Base-by-base conservation (phyloP, 2,113 vertebrate genomes). In the Alexandromys fortis region DNA sequence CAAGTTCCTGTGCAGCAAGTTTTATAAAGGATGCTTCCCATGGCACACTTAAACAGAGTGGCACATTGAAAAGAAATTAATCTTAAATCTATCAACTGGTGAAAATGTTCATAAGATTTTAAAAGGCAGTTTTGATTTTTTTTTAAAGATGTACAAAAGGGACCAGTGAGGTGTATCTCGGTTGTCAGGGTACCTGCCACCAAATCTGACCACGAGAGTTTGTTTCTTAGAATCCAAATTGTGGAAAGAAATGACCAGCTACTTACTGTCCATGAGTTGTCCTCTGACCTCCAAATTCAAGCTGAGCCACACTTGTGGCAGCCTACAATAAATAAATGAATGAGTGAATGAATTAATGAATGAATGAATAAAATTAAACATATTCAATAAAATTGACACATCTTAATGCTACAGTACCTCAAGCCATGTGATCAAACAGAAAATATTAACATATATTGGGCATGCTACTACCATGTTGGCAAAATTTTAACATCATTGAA, bases 401-500 rank as follows among this genome's bases (percentile, higher is more conserved):
- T 3, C 42, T 24, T 72, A 67, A 94, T 75, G 14, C 42, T 96
- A 72, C 35, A 30, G 91, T 58, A 55, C 30, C 10, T 83, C 91
- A 72, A 42, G 30, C 42, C 33, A n/a, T 9, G 38, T 75, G 91
- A 89, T 63, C 70, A 90, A 76, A 79, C 6, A 86, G n/a, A 33
- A 61, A 83, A 63, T 14, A 77, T 10, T 70, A 63, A 14, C 7
- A 33, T 11, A 49, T 47, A 88, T 86, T 82, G 73, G 72, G 76
- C 16, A 30, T 63, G 14, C 72, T 73, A 67, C 21, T 61, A 75
- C 35, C 1, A 21, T 61, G 10, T 82, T 61, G 52, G 12, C 49
- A 93, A 82, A 86, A 63, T 86, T 90, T 24, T 95, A 67, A 75
- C 55, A 14, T 93, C 47, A 21, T 92, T 95, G 88, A n/a, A 90